Base-by-base conservation (phyloP, 2,797 vertebrate genomes). In the Sebastes reedi region DNA sequence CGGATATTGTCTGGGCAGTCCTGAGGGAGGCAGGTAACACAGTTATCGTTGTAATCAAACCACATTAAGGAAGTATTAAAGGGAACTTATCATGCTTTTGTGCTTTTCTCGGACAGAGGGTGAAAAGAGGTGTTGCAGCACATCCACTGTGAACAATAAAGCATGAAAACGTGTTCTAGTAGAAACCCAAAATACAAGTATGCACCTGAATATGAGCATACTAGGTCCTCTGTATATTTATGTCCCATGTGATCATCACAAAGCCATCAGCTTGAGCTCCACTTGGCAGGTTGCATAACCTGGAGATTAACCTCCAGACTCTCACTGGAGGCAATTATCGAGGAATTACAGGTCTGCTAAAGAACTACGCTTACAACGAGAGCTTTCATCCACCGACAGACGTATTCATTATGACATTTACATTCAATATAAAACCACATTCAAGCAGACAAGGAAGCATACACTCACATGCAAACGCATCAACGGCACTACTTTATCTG, bases 1-100 rank as follows among this genome's bases (percentile, higher is more conserved):
- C 77, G 86, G 30, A 96, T 84, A 2, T 83, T 52, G 1, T 81
- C 79, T 0, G 89, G 32, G 65, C 97, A 97, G 65, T 68, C 75
- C 96, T 97, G 89, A 0, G 25, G 27, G 74, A 18, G 13, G 52
- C 50, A 79, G 67, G 72, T 2, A 52, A 80, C 29, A 39, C 12
- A 20, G 27, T 6, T 34, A 39, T 2, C 0, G 36, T 10, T 2
- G 13, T 78, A 25, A 83, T 61, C 60, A 71, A 2, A 46, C 16
- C 54, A 13, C 50, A 22, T 1, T 25, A 60, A 65, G 8, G 6
- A 4, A 3, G 25, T 29, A 20, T 9, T 11, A 30, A 8, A 24
- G 12, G 14, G 39, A 14, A 42, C 14, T 14, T 16, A 42, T 42
- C 13, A 42, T 42, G 13, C 13, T 39, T 39, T 42, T 16, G 2